Evolutionary conservation across 2,797 vertebrate genomes (phyloP).

Genomic region (Sebastes umbrosus): DNA sequence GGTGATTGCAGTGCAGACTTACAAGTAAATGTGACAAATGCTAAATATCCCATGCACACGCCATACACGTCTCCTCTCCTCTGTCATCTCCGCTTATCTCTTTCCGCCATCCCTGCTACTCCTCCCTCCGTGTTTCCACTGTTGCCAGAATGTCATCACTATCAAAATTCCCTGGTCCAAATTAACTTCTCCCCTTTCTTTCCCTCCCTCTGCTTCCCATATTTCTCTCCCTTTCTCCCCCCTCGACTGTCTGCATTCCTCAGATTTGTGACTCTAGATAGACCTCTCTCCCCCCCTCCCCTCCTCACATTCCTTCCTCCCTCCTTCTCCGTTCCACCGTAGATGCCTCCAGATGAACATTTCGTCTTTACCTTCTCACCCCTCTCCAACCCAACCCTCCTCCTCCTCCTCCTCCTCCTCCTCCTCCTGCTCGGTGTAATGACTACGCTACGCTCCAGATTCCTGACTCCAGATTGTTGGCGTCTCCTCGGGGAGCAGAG

Average conservation of each 20-base stretch:
- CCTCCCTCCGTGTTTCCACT: constrained; percentile 17
- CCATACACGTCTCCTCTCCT: background rate
- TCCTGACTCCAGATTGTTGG: constrained; percentile 58
- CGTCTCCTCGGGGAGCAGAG: constrained; percentile 48
- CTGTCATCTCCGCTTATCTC: constrained; percentile 35
- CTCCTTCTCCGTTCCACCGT: constrained; percentile 20
- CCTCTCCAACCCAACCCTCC: background rate
- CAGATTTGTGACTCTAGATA: constrained; percentile 53
- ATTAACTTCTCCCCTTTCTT: constrained; percentile 14
- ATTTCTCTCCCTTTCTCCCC: constrained; percentile 10
- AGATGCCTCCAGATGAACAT: constrained; percentile 41
- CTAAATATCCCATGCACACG: background rate
- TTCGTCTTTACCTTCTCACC: constrained; percentile 41
- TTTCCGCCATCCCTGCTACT: constrained; percentile 24
- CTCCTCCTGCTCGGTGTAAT: constrained; percentile 4
- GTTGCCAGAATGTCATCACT: constrained; percentile 27
- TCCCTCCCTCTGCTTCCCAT: background rate
- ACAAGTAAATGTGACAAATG: background rate
- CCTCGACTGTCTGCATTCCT: constrained; percentile 36
- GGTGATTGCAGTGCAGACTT: background rate
- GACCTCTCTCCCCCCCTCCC: constrained; percentile 12
- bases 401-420: background rate
- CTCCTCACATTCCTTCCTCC: constrained; percentile 35
- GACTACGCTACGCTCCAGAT: constrained; percentile 39
- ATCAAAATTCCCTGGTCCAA: constrained; percentile 27